phyloP scores from a whole-genome alignment of 2,888 invertebrate species.

The Yponomeuta sedellus region DNA sequence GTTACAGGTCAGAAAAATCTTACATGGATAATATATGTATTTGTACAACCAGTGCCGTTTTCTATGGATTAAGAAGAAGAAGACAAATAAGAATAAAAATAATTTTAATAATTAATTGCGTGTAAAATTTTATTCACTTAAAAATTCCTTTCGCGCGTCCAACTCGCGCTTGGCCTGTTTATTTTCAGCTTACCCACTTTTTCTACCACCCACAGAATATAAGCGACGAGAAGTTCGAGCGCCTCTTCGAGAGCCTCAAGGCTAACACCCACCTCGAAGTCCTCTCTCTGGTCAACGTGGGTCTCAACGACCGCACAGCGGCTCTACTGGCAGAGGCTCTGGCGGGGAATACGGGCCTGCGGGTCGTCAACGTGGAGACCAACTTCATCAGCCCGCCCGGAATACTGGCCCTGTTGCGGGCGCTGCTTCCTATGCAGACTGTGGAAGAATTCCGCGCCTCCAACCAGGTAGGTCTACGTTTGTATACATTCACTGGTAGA shows the following conservation, averaged over 20 bases:
- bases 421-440: slow-evolving; percentile 89
- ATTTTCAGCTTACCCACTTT: too few relatives aligned
- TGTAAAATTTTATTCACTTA: too few relatives aligned
- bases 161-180: too few relatives aligned
- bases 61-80: too few relatives aligned
- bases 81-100: too few relatives aligned
- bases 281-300: slow-evolving; percentile 94
- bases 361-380: slow-evolving; percentile 95
- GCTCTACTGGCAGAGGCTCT: slow-evolving; percentile 88
- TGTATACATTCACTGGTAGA: background rate
- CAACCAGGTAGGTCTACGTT: slow-evolving; percentile 87
- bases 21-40: too few relatives aligned
- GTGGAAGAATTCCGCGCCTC: slow-evolving; percentile 97
- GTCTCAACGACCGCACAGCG: slow-evolving; percentile 92
- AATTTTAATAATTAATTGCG: too few relatives aligned
- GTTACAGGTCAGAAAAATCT: too few relatives aligned
- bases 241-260: slow-evolving; percentile 91
- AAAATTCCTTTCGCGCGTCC: too few relatives aligned
- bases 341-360: slow-evolving; percentile 85
- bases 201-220: slow-evolving; percentile 84
- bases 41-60: too few relatives aligned
- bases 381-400: slow-evolving; percentile 96
- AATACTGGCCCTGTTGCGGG: slow-evolving; percentile 89
- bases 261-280: slow-evolving; percentile 94
- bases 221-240: slow-evolving; percentile 95